phyloP scores from a whole-genome alignment of 2,888 invertebrate species.

The Platynereis dumerilii region DNA sequence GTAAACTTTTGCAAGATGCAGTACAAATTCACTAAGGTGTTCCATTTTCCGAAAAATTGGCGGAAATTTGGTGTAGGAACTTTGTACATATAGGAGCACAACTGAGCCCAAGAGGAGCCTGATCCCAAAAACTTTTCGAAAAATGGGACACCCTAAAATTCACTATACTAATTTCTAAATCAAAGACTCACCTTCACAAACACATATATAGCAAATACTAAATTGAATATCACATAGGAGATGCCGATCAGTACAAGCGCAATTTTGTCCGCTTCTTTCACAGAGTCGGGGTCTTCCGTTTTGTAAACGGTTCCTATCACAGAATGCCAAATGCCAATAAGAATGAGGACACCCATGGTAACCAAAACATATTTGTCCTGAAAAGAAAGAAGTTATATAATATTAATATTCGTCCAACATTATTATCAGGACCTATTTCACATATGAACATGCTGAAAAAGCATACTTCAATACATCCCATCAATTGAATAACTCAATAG shows the following conservation, averaged over 20 bases:
- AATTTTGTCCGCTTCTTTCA: slow-evolving; percentile 6
- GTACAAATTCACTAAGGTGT: background rate
- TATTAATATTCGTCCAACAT: background rate
- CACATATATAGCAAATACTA: background rate
- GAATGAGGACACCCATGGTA: slow-evolving; percentile 57
- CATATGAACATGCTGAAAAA: no score
- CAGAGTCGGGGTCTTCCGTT: background rate
- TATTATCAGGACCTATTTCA: no score
- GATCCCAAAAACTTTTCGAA: no score
- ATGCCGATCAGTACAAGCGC: slow-evolving; percentile 14
- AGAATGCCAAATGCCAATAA: slow-evolving; percentile 60
- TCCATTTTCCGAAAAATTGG: no score
- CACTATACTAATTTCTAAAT: background rate
- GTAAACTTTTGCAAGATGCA: no score
- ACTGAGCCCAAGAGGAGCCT: no score
- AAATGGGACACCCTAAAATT: no score
- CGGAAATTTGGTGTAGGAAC: no score
- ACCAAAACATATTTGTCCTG: slow-evolving; percentile 34
- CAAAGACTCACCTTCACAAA: background rate
- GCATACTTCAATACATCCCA: no score
- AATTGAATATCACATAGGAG: slow-evolving; percentile 13
- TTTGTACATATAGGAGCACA: no score
- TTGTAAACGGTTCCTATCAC: slow-evolving; percentile 41
- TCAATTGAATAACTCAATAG: no score
- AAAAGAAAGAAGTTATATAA: background rate